Base-by-base conservation (phyloP, 64 coral and sea anemone species). In the Catalaphyllia jardinei region DNA sequence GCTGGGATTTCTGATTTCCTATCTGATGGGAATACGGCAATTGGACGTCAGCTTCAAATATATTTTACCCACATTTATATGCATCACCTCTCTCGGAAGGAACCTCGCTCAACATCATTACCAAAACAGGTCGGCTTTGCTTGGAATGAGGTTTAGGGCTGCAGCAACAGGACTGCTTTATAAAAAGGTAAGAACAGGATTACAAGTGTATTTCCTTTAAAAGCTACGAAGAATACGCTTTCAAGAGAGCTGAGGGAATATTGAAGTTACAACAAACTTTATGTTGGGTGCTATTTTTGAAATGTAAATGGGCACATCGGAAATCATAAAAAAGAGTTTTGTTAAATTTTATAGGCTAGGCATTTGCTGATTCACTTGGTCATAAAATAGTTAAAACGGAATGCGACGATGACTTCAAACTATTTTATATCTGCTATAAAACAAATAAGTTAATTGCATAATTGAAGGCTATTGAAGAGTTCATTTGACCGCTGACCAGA, bases 91-190 rank as follows among this genome's bases (percentile, higher is more conserved):
- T 24, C 67, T 97, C 17, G 95, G 91, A 71, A 80, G 95, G 49
- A 97, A 97, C 51, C 72, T 97, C 0, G 91, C 91, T 35, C 95
- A 97, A 67, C 95, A 97, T 88, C 95, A 97, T 91, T 97, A 97
- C 25, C 95, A 97, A 55, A 97, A 97, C 57, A 93, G 92, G 30
- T 97, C 95, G 0, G 95, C 95, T 8, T 20, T 97, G 12, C 55
- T 97, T 4, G 95, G 95, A 9, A 97, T 97, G 95, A 80, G 91
- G 4, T 97, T 97, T 33, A 39, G 95, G 15, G 95, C 95, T 0
- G 95, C 95, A 1, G 92, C 95, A 3, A 97, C 95, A 0, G 95
- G 95, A 10, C 52, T 97, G 2, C 76, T 97, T 16, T 97, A 97
- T 38, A 90, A 89, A 31, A 97, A 97, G 95, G 95, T 95, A 76